phyloP scores from a whole-genome alignment of 2,113 vertebrate genomes.

The Coryphaenoides rupestris region DNA sequence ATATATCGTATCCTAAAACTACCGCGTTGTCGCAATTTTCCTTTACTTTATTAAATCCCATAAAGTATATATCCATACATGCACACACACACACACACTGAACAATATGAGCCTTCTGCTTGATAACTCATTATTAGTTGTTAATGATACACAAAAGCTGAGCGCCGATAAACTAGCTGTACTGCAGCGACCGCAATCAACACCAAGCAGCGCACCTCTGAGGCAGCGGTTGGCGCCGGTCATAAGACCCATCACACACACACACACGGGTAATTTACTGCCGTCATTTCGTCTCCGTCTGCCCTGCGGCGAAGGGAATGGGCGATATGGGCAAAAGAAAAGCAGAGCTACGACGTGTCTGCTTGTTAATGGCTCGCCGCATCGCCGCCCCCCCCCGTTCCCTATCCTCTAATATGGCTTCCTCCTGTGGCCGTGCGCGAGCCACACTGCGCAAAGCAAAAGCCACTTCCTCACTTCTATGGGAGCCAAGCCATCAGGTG shows the following conservation, averaged over 20 bases:
- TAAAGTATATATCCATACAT: too few species aligned
- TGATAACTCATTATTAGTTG: too few species aligned
- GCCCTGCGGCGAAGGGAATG: conserved; percentile 12
- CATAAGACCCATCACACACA: too few species aligned
- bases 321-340: conserved; percentile 21
- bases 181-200: too few species aligned
- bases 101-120: too few species aligned
- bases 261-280: conserved; percentile 33
- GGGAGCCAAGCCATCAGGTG: conserved; percentile 36
- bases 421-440: conserved; percentile 6
- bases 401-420: conserved; percentile 1
- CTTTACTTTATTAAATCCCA: too few species aligned
- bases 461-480: background rate
- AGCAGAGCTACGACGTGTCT: conserved; percentile 18
- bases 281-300: conserved; percentile 34
- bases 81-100: too few species aligned
- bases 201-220: background rate
- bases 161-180: too few species aligned
- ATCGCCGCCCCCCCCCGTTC: conserved; percentile 19
- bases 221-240: conserved; percentile 22
- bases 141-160: too few species aligned
- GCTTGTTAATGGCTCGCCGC: conserved; percentile 23
- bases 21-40: too few species aligned
- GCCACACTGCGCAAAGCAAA: background rate
- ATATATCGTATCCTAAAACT: too few species aligned